Evolutionary conservation across 2,797 vertebrate species (phyloP), one percentile per base, ranked within the genome.

Genomic region (Pangasius mekongensis): DNA sequence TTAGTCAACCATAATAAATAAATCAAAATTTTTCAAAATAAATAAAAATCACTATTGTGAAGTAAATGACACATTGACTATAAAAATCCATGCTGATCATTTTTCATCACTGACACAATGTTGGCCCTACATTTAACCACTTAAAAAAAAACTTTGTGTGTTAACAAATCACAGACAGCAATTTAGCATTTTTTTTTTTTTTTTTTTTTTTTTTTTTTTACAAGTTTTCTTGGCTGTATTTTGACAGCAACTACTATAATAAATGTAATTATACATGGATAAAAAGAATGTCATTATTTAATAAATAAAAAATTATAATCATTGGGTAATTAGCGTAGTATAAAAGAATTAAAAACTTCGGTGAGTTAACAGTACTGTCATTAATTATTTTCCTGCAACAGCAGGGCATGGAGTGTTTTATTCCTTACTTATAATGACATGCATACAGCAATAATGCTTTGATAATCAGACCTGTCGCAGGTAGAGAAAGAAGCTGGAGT

Each of bases 401-500:
- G 11, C 43, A 76, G 6, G 43, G 16, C 5, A 49, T n/a, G 24
- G 24, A 7, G 73, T 43, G 71, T 49, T 76, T 76, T n/a, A 11
- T n/a, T 49, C 43, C 24, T 73, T 73, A 73, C 8, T 73, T 71
- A 73, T 36, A 18, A 8, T 54, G 18, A 20, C 27, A 80, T 20
- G 10, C 5, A 36, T 22, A 81, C 20, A 58, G 30, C 18, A 80
- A 58, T 78, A 58, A 81, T 36, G 9, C n/a, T 81, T 33, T 36
- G 13, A 20, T 80, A 54, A 67, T 22, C 85, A 54, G 93, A 97
- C 97, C 96, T 97, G 97, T 94, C 96, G 95, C 94, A 97, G 96
- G 94, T 97, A 97, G 73, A 97, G 93, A 92, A 97, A 97, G 93
- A 97, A 97, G 95, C 97, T 97, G 92, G 97, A 97, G 91, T 97